Conservation (phyloP, 2,113 vertebrate species). For the Pseudorectes ferrugineus region DNA sequence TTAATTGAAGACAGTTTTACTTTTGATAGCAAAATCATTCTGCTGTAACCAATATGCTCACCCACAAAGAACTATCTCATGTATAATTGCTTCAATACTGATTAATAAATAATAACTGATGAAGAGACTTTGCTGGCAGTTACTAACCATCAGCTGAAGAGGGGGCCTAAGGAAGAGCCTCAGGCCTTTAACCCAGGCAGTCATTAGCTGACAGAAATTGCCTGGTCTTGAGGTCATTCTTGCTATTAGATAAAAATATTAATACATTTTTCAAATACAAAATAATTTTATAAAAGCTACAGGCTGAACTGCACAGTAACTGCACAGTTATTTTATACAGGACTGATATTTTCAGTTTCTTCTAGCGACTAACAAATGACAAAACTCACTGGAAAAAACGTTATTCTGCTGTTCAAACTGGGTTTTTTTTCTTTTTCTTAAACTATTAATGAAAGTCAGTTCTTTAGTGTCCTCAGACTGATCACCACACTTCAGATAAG, state of each 20-base stretch:
- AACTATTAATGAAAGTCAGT: neutral
- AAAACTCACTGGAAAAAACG: neutral
- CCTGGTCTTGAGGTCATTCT: conserved; percentile 44
- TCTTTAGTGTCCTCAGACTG: neutral
- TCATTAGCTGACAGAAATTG: conserved; percentile 67
- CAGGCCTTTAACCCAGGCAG: neutral
- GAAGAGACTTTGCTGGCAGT: conserved; percentile 41
- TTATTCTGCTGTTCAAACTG: neutral
- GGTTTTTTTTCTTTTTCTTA: neutral
- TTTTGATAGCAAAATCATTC: conserved; percentile 9
- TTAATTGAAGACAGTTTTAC: neutral
- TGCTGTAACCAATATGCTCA: conserved; percentile 45
- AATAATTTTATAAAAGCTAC: conserved; percentile 28
- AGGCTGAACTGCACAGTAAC: neutral
- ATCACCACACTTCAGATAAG: neutral
- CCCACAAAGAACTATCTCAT: conserved; percentile 9
- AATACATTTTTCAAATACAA: conserved; percentile 39
- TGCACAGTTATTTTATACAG: neutral
- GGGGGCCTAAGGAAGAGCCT: neutral
- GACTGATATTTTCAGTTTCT: neutral
- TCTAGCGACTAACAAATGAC: neutral
- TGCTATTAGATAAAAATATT: conserved; percentile 27
- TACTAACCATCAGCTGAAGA: conserved; percentile 50
- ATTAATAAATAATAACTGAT: conserved; percentile 65
- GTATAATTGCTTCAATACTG: conserved; percentile 58